phyloP scores from a whole-genome alignment of 2,888 invertebrate species.

The Belgica antarctica region DNA sequence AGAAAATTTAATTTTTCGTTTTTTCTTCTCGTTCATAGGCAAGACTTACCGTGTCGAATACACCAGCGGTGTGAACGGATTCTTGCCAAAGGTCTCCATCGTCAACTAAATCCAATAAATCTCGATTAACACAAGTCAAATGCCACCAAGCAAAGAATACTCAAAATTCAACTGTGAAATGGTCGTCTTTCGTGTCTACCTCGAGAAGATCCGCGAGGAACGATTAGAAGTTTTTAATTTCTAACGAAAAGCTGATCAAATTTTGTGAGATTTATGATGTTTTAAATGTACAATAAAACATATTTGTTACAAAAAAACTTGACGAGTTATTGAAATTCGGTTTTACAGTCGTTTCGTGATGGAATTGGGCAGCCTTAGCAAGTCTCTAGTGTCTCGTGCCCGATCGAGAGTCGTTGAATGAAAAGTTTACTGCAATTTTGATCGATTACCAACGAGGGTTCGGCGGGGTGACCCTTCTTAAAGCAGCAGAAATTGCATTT shows the following conservation, averaged over 20 bases:
- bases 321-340: not conserved
- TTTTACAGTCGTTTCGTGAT: conserved; percentile 20
- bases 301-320: conserved; percentile 21
- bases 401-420: not conserved
- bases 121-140: not conserved
- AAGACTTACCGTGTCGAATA: conserved; percentile 32
- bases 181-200: conserved; percentile 1
- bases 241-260: not conserved
- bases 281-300: conserved; percentile 29
- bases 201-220: not conserved
- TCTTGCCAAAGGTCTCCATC: conserved; percentile 40
- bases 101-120: conserved; percentile 4
- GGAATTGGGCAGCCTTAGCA: too few species aligned
- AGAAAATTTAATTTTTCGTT: too few species aligned
- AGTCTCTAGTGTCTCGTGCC: not conserved
- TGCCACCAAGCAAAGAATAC: conserved; percentile 16
- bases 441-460: conserved; percentile 8
- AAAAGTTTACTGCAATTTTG: not conserved
- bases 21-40: not conserved
- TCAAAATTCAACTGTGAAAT: conserved; percentile 27
- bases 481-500: not conserved
- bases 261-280: conserved; percentile 40
- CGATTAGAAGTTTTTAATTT: not conserved
- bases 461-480: conserved; percentile 16
- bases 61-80: conserved; percentile 30